These are phyloP conservation scores for Notocelia uddmanniana DNA, from an alignment of 2,888 invertebrate genomes.

Conservation along the genomic window DNA sequence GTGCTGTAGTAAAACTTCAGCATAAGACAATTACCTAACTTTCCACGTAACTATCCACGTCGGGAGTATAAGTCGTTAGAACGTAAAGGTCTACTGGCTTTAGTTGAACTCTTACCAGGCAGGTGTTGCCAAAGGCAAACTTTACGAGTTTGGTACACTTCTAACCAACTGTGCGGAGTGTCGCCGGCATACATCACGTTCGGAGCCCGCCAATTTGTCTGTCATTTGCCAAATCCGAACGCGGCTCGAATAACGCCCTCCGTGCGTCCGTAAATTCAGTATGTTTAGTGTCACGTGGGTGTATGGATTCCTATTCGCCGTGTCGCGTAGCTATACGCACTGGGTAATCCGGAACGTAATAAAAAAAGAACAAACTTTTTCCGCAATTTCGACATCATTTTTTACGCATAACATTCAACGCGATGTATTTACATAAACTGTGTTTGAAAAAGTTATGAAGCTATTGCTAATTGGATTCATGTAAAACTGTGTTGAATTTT, in stretches of 20 bases:
- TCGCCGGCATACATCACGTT: conserved; percentile 71
- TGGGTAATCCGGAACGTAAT: conserved; percentile 22
- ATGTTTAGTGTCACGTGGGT: conserved; percentile 44
- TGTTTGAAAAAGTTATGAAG: conserved; percentile 8
- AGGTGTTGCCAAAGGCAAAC: conserved; percentile 53
- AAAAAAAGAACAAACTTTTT: conserved; percentile 42
- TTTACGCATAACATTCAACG: conserved; percentile 26
- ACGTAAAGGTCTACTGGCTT: conserved; percentile 42
- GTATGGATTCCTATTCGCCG: conserved; percentile 30
- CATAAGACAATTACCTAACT: conserved; percentile 45
- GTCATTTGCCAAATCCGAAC: conserved; percentile 76
- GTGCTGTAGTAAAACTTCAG: conserved; percentile 37
- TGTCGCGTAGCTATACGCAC: conserved; percentile 18
- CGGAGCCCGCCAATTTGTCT: conserved; percentile 73
- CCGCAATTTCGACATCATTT: conserved; percentile 28
- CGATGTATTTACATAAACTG: conserved; percentile 27
- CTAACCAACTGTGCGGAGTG: conserved; percentile 55
- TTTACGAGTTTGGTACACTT: conserved; percentile 53
- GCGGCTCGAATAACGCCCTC: conserved; percentile 64
- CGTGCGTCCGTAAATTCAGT: conserved; percentile 47
- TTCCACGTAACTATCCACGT: conserved; percentile 37
- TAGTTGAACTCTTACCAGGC: conserved; percentile 44
- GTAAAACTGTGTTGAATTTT: conserved; percentile 7
- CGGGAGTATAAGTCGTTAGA: conserved; percentile 42
- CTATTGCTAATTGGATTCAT: conserved; percentile 19